Percentiles rank a stretch among this genome's conserved stretches.
Conservation (phyloP, 2,888 invertebrate genomes). For the Antitype chi region DNA sequence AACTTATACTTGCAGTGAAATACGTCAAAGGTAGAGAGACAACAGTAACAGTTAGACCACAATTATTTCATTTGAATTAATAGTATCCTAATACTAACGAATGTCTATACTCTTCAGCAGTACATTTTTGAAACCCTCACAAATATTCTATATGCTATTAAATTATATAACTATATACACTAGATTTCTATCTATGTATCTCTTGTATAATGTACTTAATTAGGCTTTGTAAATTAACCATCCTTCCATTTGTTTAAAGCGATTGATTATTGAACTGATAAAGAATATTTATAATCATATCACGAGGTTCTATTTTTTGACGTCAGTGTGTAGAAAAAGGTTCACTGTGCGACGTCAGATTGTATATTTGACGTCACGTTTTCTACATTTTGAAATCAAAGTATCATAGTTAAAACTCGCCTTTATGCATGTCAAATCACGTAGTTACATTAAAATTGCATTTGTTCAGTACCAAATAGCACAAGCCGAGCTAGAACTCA, state of each 20-base stretch:
- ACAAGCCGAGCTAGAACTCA: conserved; percentile 85
- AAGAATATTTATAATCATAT: conserved; percentile 66
- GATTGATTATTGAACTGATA: conserved; percentile 68
- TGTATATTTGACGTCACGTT: conserved; percentile 34
- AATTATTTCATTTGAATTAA: neutral
- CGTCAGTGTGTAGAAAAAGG: conserved; percentile 37
- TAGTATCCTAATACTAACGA: neutral
- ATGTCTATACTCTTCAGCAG: conserved; percentile 13
- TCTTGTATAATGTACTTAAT: conserved; percentile 83
- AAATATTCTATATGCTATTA: conserved; percentile 77
- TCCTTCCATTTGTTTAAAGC: conserved; percentile 79
- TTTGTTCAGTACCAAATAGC: conserved; percentile 89
- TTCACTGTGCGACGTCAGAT: conserved; percentile 33
- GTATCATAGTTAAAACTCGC: conserved; percentile 61
- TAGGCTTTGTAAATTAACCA: conserved; percentile 87
- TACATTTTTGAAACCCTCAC: conserved; percentile 64
- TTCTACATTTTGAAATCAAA: conserved; percentile 48
- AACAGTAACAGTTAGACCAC: neutral
- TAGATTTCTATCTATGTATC: conserved; percentile 88
- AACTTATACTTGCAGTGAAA: neutral
- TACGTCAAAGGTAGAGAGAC: neutral
- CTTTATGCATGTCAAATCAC: conserved; percentile 74
- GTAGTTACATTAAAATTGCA: conserved; percentile 87
- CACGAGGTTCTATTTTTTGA: conserved; percentile 54
- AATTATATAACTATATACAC: conserved; percentile 82